A percentile compares a stretch with the other conserved stretches of the same genome.
These are phyloP conservation scores for Tenrec ecaudatus DNA, from an alignment of 2,113 vertebrate genomes.

Conservation along the genomic window DNA sequence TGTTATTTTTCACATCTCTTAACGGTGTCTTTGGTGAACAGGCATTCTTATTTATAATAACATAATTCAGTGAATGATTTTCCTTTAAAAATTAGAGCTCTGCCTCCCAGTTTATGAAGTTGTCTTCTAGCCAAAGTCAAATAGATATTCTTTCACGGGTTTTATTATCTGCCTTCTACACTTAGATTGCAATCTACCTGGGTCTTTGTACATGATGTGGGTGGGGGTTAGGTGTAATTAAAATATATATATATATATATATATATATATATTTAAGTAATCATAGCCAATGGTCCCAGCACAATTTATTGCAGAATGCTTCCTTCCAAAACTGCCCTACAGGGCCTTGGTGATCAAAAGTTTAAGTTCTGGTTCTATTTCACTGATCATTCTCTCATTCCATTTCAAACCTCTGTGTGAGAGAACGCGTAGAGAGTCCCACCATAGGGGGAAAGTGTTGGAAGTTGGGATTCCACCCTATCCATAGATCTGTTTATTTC, in stretches of 20 bases:
- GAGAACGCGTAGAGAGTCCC: background rate
- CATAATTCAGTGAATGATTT: background rate
- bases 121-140: background rate
- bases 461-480: background rate
- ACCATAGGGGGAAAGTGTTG: background rate
- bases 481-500: background rate
- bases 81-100: conserved; percentile 25
- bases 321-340: background rate
- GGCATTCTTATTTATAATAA: background rate
- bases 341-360: background rate
- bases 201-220: background rate
- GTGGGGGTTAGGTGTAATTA: background rate
- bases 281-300: background rate
- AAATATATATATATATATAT: too few species aligned
- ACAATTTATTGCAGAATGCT: background rate
- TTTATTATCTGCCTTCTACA: conserved; percentile 30
- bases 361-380: background rate
- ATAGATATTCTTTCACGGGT: background rate
- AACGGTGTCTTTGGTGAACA: background rate
- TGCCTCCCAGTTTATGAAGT: background rate
- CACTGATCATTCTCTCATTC: background rate
- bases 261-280: background rate
- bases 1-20: background rate
- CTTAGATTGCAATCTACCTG: background rate
- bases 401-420: background rate